phyloP scores from a whole-genome alignment of 2,797 vertebrate genomes.

The Bryconaethiops microstoma region DNA sequence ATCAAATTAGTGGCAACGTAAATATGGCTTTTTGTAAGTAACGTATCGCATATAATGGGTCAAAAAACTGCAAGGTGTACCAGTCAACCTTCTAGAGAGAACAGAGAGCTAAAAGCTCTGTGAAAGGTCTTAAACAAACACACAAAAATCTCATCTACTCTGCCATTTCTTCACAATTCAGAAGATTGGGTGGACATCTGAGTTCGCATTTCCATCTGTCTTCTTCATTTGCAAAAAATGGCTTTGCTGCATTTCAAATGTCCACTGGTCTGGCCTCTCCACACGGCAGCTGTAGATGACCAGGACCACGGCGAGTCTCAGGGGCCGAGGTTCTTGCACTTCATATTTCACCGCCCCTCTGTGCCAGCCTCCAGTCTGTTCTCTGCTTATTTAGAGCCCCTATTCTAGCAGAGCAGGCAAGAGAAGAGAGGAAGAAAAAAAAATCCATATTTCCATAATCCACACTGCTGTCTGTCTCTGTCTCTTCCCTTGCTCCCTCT shows the following conservation, averaged over 20 bases:
- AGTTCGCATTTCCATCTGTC: slow-evolving; percentile 80
- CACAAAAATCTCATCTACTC: not conserved
- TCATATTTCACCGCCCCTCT: slow-evolving; percentile 87
- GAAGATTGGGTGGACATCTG: slow-evolving; percentile 74
- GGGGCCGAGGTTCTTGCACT: slow-evolving; percentile 81
- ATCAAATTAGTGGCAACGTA: not conserved
- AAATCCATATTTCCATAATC: slow-evolving; percentile 99
- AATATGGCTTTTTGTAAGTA: not conserved
- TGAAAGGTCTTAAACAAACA: not conserved
- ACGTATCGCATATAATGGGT: not conserved
- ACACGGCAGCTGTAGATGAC: slow-evolving; percentile 93
- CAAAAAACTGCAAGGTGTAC: not conserved
- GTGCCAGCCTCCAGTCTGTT: slow-evolving; percentile 90
- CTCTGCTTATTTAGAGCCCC: slow-evolving; percentile 85
- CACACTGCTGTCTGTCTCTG: slow-evolving; percentile 89
- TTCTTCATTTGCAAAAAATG: slow-evolving; percentile 75
- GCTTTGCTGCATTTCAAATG: slow-evolving; percentile 88
- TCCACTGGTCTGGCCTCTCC: slow-evolving; percentile 71
- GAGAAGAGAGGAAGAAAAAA: slow-evolving; percentile 67
- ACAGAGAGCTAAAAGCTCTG: not conserved
- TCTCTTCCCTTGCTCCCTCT: slow-evolving; percentile 64
- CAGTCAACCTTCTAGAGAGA: slow-evolving; percentile 3
- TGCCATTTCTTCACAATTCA: slow-evolving; percentile 46
- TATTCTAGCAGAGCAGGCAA: slow-evolving; percentile 74
- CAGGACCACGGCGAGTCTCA: slow-evolving; percentile 83